These are phyloP conservation scores for Planiliza haematocheilus DNA, from an alignment of 2,113 vertebrate species.

Conservation along the genomic window DNA sequence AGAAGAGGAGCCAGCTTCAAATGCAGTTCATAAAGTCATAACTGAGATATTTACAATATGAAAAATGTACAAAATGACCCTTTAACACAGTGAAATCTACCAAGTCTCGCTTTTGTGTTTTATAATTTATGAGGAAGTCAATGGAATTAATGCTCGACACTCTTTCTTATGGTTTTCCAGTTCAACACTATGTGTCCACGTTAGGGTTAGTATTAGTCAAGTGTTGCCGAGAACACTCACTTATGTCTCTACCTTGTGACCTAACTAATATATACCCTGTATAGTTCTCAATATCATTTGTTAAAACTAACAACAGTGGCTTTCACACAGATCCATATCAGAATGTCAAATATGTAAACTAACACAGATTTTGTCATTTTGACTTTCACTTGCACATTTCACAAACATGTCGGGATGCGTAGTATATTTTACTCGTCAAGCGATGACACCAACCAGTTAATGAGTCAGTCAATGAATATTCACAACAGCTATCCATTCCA, in stretches of 20 bases:
- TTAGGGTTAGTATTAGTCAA: constrained; percentile 63
- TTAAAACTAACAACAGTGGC: constrained; percentile 49
- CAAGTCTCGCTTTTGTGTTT: constrained; percentile 55
- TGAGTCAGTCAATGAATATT: constrained; percentile 70
- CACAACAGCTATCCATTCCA: constrained; percentile 69
- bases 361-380: constrained; percentile 69
- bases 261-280: constrained; percentile 76
- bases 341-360: constrained; percentile 68
- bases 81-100: constrained; percentile 74
- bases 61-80: constrained; percentile 80
- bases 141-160: constrained; percentile 42
- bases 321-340: constrained; percentile 60
- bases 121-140: constrained; percentile 49
- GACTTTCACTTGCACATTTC: constrained; percentile 78
- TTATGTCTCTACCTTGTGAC: constrained; percentile 60
- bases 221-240: constrained; percentile 50
- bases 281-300: constrained; percentile 59
- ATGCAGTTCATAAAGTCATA: constrained; percentile 66
- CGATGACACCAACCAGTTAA: constrained; percentile 64
- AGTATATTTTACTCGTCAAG: constrained; percentile 65
- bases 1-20: constrained; percentile 73
- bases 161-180: constrained; percentile 41
- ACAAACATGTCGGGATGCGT: constrained; percentile 74
- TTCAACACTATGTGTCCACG: constrained; percentile 40
- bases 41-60: constrained; percentile 81